phyloP scores from a whole-genome alignment of 64 coral and sea anemone genomes.

The Pocillopora verrucosa region DNA sequence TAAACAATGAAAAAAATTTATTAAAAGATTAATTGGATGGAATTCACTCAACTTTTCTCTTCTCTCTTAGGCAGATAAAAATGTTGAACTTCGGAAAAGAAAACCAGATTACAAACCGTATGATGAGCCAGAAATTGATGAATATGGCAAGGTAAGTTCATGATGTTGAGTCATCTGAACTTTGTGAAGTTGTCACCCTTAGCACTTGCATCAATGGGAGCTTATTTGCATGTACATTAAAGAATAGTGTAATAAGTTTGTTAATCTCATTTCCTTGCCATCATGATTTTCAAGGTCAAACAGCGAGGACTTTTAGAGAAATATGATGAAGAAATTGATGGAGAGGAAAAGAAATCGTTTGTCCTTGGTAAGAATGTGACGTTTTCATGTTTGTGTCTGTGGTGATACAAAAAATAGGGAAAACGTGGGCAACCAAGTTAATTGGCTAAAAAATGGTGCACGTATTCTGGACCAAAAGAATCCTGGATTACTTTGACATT shows the following conservation, averaged over 20 bases:
- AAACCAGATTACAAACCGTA: conserved; percentile 90
- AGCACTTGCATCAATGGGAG: no score
- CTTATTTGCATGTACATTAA: neutral
- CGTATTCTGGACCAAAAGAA: no score
- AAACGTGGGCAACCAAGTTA: no score
- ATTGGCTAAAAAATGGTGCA: no score
- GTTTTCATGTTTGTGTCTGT: neutral
- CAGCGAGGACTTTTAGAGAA: conserved; percentile 75
- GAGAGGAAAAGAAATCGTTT: conserved; percentile 80
- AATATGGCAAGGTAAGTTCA: conserved; percentile 72
- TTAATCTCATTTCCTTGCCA: no score
- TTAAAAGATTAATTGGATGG: neutral
- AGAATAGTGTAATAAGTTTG: neutral
- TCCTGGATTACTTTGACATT: no score
- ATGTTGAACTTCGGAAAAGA: conserved; percentile 84
- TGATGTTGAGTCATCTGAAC: no score
- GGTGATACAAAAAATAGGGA: neutral
- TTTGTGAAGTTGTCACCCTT: no score
- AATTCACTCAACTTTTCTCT: neutral
- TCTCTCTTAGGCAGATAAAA: conserved; percentile 76
- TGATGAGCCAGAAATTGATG: conserved; percentile 85
- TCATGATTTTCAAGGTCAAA: conserved; percentile 42
- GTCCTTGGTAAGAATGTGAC: conserved; percentile 57
- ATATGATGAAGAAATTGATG: conserved; percentile 99
- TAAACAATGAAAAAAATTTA: no score